Evolutionary conservation across 2,113 vertebrate species (phyloP), one percentile per base, ranked within the genome.

Genomic region (Oenanthe melanoleuca): DNA sequence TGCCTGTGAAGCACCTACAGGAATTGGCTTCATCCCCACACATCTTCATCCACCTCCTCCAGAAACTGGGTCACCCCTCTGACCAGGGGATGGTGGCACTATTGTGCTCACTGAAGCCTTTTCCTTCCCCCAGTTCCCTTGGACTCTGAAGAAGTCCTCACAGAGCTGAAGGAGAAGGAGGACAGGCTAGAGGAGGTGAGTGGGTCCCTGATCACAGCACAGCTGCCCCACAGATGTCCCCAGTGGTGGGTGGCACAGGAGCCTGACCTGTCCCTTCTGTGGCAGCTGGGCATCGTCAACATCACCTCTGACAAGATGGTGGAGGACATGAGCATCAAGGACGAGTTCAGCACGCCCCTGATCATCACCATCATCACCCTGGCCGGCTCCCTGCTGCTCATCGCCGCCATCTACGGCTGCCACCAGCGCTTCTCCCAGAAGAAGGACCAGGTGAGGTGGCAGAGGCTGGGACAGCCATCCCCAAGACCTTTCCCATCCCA

Each of bases 361-460:
- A 98, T 98, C 97, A 98, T 98, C 95, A 98, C 98, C 75, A 98
- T 98, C 5, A 57, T 98, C 80, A 98, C 97, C 73, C 96, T 98
- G 97, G 98, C 98, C 0, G 97, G 97, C 18, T 97, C 97, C 77
- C 91, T 98, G 81, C 96, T 98, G 42, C 97, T 98, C 1, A 33
- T 97, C 0, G 97, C 98, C 0, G 97, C 98, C 72, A 95, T 98
- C 87, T 98, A 98, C 0, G 98, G 98, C 92, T 98, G 98, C 93
- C 98, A 98, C 97, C 98, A 98, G 92, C 98, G 97, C 28, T 89
- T 98, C 63, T 95, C 98, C 52, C 98, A 97, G 4, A 97, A 97
- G 94, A 98, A 98, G 95, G 98, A 98, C 49, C 98, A 98, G 97
- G 98, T 98, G 66, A 92, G 67, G 71, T 8, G 38, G 59, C 50